phyloP scores from a whole-genome alignment of 1,140 invertebrate genomes.

The Bombyx mori region DNA sequence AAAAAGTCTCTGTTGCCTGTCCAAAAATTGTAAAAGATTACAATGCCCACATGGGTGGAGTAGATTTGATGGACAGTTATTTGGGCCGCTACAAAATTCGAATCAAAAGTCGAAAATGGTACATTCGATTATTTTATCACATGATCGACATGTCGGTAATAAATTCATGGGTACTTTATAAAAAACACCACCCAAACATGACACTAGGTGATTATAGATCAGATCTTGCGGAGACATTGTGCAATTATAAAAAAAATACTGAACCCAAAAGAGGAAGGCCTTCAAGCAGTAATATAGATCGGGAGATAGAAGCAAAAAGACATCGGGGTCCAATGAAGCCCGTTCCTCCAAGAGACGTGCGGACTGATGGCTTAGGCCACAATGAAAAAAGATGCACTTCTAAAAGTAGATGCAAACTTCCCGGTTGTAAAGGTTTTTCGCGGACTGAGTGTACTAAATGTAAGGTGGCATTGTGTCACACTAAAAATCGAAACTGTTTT shows the following conservation, averaged over 20 bases:
- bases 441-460: slow-evolving; percentile 21
- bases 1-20: slow-evolving; percentile 11
- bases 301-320: slow-evolving; percentile 16
- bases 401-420: slow-evolving; percentile 27
- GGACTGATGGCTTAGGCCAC: slow-evolving; percentile 13
- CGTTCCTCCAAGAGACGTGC: slow-evolving; percentile 12
- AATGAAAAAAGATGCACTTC: slow-evolving; percentile 16
- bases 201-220: slow-evolving; percentile 16
- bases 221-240: slow-evolving; percentile 18
- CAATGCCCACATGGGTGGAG: slow-evolving; percentile 14
- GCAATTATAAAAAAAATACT: slow-evolving; percentile 16
- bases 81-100: slow-evolving; percentile 24
- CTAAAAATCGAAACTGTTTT: slow-evolving; percentile 18
- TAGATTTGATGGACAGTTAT: slow-evolving; percentile 10
- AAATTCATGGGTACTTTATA: slow-evolving; percentile 15
- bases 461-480: slow-evolving; percentile 15
- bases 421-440: slow-evolving; percentile 18
- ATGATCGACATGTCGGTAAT: slow-evolving; percentile 36
- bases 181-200: slow-evolving; percentile 19
- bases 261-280: slow-evolving; percentile 21
- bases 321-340: slow-evolving; percentile 6
- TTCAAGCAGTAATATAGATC: slow-evolving; percentile 13
- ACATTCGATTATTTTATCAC: slow-evolving; percentile 7
- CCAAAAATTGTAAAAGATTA: slow-evolving; percentile 17
- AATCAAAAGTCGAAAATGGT: slow-evolving; percentile 7